A percentile compares a stretch with the other conserved stretches of the same genome.
phyloP scores from a whole-genome alignment of 1,140 invertebrate species.

The Achroia grisella region DNA sequence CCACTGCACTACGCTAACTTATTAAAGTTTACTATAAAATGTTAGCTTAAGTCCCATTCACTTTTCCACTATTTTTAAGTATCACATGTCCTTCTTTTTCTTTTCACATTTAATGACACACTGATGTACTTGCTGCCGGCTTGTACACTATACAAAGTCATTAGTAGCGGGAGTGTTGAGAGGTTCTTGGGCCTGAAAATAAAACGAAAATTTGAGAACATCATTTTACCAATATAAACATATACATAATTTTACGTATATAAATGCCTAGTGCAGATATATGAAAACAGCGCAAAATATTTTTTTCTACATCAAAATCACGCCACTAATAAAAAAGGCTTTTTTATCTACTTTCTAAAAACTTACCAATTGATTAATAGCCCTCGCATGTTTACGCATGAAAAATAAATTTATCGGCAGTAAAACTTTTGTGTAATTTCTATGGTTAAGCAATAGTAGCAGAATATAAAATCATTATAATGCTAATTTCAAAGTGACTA shows the following conservation, averaged over 20 bases:
- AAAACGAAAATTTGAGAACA: constrained; percentile 39
- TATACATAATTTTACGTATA: not conserved
- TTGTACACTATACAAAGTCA: constrained; percentile 77
- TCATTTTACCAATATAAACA: constrained; percentile 1
- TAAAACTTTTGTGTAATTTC: constrained; percentile 40
- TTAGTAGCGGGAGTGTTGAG: constrained; percentile 81
- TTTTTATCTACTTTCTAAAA: constrained; percentile 6
- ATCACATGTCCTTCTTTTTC: constrained; percentile 69
- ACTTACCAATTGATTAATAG: constrained; percentile 66
- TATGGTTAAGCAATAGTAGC: constrained; percentile 31
- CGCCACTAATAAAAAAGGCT: not conserved
- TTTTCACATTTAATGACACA: constrained; percentile 66
- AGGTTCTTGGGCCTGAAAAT: constrained; percentile 81
- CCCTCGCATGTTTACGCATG: constrained; percentile 68
- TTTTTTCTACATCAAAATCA: not conserved
- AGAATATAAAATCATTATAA: constrained; percentile 37
- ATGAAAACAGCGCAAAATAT: constrained; percentile 6
- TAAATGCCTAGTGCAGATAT: too few relatives aligned
- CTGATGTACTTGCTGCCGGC: constrained; percentile 63
- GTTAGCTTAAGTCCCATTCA: constrained; percentile 48
- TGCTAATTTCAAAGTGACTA: constrained; percentile 37
- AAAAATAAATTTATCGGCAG: constrained; percentile 65
- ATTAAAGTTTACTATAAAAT: constrained; percentile 40
- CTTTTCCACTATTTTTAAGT: constrained; percentile 56
- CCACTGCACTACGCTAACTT: constrained; percentile 50